A percentile compares a stretch with the other conserved stretches of the same genome.
Conservation (phyloP, 2,888 invertebrate species). For the Drosophila anceps region DNA sequence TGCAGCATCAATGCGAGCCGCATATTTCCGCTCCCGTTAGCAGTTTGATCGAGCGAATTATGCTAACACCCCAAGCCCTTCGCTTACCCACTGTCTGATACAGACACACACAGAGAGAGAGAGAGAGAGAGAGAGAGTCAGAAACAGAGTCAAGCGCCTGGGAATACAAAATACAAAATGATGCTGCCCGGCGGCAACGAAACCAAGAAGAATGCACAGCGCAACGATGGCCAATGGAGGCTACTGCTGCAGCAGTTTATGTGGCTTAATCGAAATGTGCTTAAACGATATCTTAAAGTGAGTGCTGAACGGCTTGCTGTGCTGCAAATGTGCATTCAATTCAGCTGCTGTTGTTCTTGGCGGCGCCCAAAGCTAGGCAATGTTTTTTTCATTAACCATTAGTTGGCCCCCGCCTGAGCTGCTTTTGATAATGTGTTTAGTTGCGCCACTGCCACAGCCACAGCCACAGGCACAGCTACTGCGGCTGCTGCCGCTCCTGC, state of each 20-base stretch:
- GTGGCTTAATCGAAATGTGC: conserved; percentile 39
- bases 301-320: conserved; percentile 19
- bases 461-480: no score
- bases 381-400: conserved; percentile 36
- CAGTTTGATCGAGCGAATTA: conserved; percentile 60
- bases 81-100: background rate
- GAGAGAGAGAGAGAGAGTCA: no score
- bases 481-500: conserved; percentile 4
- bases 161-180: conserved; percentile 69
- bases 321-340: conserved; percentile 26
- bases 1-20: conserved; percentile 16
- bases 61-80: conserved; percentile 42
- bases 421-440: conserved; percentile 53
- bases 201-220: conserved; percentile 22
- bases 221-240: conserved; percentile 9
- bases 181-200: conserved; percentile 43
- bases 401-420: conserved; percentile 16
- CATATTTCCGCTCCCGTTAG: conserved; percentile 52
- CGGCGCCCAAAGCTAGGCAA: conserved; percentile 19
- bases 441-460: conserved; percentile 4
- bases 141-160: conserved; percentile 43
- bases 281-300: conserved; percentile 21
- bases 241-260: conserved; percentile 26
- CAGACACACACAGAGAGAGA: background rate
- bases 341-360: background rate